Base-by-base conservation (phyloP, 2,888 invertebrate species). In the Plemyria rubiginata region DNA sequence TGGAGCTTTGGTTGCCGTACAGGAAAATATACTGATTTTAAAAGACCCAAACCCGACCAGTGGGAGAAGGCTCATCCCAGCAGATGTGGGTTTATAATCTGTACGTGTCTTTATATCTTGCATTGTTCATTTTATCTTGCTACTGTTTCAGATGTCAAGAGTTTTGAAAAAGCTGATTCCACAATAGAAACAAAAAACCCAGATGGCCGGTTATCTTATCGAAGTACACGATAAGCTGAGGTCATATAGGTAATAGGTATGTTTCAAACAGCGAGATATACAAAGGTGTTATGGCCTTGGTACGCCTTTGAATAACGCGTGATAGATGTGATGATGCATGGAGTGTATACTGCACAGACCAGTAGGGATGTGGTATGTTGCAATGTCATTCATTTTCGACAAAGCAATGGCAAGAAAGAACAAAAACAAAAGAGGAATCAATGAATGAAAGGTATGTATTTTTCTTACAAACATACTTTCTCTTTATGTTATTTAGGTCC, bases 201-300 rank as follows among this genome's bases (percentile, higher is more conserved):
- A 49, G 50, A 54, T 58, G n/a, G 11, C 4, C 2, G 28, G n/a
- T 49, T 67, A 72, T 72, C 70, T 69, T 54, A 67, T 69, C 66
- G 40, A 48, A 50, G 36, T 52, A 46, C 15, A 40, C 53, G 66
- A 68, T 70, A 68, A 60, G 46, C 61, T 62, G 60, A 70, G 70
- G 70, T 67, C 65, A 63, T 58, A n/a, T n/a, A n/a, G n/a, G n/a
- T n/a, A n/a, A n/a, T n/a, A n/a, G n/a, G n/a, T n/a, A 13, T 8
- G 41, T 13, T 38, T 11, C 36, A 11, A 11, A 38, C 36, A 38
- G 11, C 36, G 36, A 38, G 32, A 32, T 32, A 38, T 9, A 32
- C 43, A 52, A 45, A 45, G 53, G 59, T 52, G 68, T 60, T 64
- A 48, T 67, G 63, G 60, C 66, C 65, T 66, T 66, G 60, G 6